phyloP scores from a whole-genome alignment of 30 jellyfish, hydroid and myxozoan species.

The Hydractinia echinata region DNA sequence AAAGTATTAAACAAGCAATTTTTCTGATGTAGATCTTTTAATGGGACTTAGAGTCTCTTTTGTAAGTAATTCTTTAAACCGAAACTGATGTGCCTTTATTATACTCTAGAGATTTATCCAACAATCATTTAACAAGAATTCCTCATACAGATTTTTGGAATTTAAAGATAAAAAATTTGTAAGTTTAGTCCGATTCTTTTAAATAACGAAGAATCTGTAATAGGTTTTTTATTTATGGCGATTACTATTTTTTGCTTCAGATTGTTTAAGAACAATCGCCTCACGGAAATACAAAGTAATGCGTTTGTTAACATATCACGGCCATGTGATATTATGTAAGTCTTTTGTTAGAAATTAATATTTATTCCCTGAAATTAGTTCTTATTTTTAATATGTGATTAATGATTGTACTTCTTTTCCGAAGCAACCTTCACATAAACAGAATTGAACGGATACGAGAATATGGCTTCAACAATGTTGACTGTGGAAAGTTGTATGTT shows the following conservation, averaged over 20 bases:
- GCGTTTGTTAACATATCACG: conserved; percentile 55
- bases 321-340: not conserved
- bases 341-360: not conserved
- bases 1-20: not conserved
- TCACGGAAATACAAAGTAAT: conserved; percentile 40
- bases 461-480: conserved; percentile 56
- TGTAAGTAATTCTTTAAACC: not conserved
- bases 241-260: not conserved
- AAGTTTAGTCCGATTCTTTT: not conserved
- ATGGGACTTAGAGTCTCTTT: not conserved
- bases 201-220: not conserved
- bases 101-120: not conserved
- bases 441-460: conserved; percentile 60
- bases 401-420: not conserved
- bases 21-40: not conserved
- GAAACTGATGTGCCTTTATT: not conserved
- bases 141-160: conserved; percentile 49
- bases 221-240: not conserved
- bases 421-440: conserved; percentile 47
- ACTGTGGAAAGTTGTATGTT: conserved; percentile 47
- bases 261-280: not conserved
- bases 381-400: not conserved
- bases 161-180: conserved; percentile 8
- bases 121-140: conserved; percentile 24
- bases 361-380: not conserved